Conservation (phyloP, 2,797 vertebrate genomes). For the Aplochiton taeniatus region DNA sequence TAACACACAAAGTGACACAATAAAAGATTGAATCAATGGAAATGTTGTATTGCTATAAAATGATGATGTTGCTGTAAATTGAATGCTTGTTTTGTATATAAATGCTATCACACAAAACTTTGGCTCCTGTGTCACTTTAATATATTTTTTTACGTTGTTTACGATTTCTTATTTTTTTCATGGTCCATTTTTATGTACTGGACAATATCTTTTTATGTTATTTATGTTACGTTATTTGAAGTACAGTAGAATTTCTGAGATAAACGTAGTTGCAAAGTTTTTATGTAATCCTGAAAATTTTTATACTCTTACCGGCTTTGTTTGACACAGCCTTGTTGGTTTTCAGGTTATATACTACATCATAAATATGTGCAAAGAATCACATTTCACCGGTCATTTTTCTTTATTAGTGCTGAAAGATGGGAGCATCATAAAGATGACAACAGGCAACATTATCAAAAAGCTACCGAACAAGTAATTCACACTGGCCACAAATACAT, state of each 20-base stretch:
- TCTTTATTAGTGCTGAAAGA: slow-evolving; percentile 67
- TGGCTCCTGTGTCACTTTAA: neutral
- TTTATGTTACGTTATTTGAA: too few species aligned
- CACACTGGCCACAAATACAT: slow-evolving; percentile 46
- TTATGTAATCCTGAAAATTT: too few species aligned
- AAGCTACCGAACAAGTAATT: slow-evolving; percentile 44
- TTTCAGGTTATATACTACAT: too few species aligned
- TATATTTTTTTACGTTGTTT: too few species aligned
- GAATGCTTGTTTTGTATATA: slow-evolving; percentile 9
- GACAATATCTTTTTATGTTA: too few species aligned
- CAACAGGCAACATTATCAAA: slow-evolving; percentile 46
- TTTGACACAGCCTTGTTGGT: too few species aligned
- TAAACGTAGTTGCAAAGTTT: too few species aligned
- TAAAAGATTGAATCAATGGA: slow-evolving; percentile 31
- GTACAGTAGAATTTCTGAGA: too few species aligned
- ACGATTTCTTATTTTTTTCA: too few species aligned
- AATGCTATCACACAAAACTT: neutral
- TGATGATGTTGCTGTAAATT: neutral
- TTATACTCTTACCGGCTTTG: too few species aligned
- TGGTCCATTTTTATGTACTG: neutral
- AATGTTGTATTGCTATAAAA: slow-evolving; percentile 9
- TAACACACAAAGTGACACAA: neutral
- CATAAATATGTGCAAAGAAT: too few species aligned
- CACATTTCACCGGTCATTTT: neutral
- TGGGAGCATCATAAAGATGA: slow-evolving; percentile 34